These are phyloP conservation scores for Opisthocomus hoazin DNA, from an alignment of 2,113 vertebrate species.

Conservation along the genomic window DNA sequence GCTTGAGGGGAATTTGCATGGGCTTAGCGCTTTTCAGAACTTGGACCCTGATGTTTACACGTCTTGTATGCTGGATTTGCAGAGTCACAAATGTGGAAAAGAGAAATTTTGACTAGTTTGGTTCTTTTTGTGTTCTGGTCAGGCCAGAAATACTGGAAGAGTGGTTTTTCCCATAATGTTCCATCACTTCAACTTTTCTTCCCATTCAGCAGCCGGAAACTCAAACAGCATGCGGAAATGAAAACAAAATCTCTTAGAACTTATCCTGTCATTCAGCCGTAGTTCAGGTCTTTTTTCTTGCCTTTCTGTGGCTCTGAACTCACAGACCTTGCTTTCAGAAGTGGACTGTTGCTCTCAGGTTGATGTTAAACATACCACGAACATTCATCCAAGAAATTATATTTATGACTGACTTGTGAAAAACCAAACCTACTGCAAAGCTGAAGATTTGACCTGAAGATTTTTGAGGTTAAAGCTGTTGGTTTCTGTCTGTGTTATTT, in stretches of 20 bases:
- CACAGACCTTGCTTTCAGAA: neutral
- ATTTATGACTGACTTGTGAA: neutral
- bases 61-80: neutral
- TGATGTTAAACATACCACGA: neutral
- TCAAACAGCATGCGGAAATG: neutral
- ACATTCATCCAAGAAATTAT: neutral
- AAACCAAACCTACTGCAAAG: neutral
- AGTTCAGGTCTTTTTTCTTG: neutral
- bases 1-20: neutral
- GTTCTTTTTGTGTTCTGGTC: neutral
- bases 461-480: neutral
- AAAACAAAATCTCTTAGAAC: neutral
- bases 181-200: neutral
- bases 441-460: neutral
- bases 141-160: neutral
- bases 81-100: neutral
- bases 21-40: neutral
- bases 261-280: neutral
- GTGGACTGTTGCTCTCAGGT: neutral
- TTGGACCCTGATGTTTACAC: neutral
- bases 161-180: neutral
- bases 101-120: neutral
- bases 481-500: neutral
- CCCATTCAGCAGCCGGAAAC: neutral
- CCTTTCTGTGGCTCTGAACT: neutral